Conservation (phyloP, 2,797 vertebrate species). For the Microctenopoma stevenorrisi region DNA sequence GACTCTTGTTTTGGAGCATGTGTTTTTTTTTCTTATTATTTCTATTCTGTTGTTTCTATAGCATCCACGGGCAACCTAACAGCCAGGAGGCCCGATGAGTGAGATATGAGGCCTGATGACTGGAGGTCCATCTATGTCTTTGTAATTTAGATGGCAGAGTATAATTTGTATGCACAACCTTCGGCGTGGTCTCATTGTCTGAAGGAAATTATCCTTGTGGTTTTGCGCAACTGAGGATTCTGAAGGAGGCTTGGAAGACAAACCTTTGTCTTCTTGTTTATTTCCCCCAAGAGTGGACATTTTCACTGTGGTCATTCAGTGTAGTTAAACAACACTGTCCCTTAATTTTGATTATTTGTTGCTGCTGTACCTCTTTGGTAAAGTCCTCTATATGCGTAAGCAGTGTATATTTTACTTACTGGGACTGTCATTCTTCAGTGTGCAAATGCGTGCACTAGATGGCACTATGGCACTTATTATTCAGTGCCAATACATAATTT, state of each 20-base stretch:
- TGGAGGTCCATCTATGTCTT: conserved; percentile 70
- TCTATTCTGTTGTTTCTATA: conserved; percentile 75
- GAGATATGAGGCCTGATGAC: conserved; percentile 75
- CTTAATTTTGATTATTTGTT: conserved; percentile 25
- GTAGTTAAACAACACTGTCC: conserved; percentile 43
- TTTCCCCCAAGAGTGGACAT: conserved; percentile 66
- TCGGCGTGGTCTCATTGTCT: conserved; percentile 70
- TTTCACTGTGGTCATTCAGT: conserved; percentile 56
- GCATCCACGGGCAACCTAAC: conserved; percentile 75
- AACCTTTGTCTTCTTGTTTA: conserved; percentile 71
- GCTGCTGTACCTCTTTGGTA: conserved; percentile 8
- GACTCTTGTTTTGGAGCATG: conserved; percentile 80
- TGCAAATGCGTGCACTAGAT: conserved; percentile 78
- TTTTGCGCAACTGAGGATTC: conserved; percentile 62
- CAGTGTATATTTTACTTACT: conserved; percentile 27
- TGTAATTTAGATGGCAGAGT: conserved; percentile 77
- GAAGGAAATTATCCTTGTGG: conserved; percentile 67
- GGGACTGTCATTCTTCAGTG: conserved; percentile 59
- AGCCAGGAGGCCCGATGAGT: conserved; percentile 75
- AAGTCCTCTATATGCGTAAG: conserved; percentile 8
- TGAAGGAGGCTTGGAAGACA: conserved; percentile 67
- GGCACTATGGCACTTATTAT: conserved; percentile 83
- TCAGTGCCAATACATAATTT: conserved; percentile 56
- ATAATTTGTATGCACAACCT: conserved; percentile 77
- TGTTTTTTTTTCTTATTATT: conserved; percentile 76